phyloP scores from a whole-genome alignment of 2,888 invertebrate genomes.

The Leptarthrus brevirostris region DNA sequence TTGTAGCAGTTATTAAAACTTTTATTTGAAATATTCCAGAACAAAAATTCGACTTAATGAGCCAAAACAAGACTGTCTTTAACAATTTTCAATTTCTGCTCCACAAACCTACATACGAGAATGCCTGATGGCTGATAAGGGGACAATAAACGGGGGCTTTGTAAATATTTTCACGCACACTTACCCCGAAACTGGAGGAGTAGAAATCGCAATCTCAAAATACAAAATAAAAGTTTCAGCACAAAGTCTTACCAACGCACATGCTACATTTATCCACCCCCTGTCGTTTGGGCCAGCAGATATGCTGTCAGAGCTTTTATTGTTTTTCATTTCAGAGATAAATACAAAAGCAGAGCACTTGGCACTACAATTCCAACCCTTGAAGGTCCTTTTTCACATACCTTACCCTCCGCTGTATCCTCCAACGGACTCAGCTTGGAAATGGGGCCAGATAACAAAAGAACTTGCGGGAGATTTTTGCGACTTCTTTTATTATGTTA shows the following conservation, averaged over 20 bases:
- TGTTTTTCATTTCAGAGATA: slow-evolving; percentile 42
- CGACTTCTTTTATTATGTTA: neutral
- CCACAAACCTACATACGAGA: no score
- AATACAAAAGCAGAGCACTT: slow-evolving; percentile 17
- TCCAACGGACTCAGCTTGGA: no score
- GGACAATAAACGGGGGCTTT: slow-evolving; percentile 9
- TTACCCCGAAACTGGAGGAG: neutral
- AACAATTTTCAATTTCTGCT: no score
- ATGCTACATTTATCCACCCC: neutral
- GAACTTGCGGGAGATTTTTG: slow-evolving; percentile 19
- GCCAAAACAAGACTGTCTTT: no score
- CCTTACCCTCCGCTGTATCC: no score
- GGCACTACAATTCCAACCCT: slow-evolving; percentile 15
- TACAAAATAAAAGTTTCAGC: no score
- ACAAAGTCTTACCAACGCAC: no score
- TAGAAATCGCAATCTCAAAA: neutral
- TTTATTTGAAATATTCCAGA: no score
- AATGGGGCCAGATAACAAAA: slow-evolving; percentile 21
- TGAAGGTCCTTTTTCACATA: neutral
- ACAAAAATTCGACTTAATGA: no score
- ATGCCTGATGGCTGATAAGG: neutral
- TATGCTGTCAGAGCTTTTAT: slow-evolving; percentile 27
- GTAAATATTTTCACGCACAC: slow-evolving; percentile 31
- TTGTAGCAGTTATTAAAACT: no score
- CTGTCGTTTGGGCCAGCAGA: slow-evolving; percentile 2